Evolutionary conservation across 2,888 invertebrate genomes (phyloP).

Genomic region (Drosophila cognata): DNA sequence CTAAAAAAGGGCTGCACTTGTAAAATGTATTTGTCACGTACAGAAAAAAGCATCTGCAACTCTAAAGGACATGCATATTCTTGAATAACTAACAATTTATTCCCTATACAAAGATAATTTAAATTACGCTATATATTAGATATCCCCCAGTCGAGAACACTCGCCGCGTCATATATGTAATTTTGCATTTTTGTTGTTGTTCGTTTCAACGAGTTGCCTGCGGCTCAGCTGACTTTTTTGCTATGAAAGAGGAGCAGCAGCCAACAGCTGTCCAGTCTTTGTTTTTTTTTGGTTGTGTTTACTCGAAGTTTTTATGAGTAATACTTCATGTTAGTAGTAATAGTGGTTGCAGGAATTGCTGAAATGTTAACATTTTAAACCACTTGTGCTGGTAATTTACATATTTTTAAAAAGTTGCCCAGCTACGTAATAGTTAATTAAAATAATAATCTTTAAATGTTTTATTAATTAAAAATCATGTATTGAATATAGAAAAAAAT

Average conservation of each 20-base stretch:
- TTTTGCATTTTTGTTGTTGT: constrained; percentile 9
- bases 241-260: constrained; percentile 21
- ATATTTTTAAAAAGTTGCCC: not conserved
- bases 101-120: not conserved
- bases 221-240: constrained; percentile 32
- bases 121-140: not conserved
- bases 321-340: not conserved
- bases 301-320: constrained; percentile 13
- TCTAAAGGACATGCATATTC: too few relatives aligned
- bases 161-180: not conserved
- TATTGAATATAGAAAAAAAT: not conserved
- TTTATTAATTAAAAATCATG: not conserved
- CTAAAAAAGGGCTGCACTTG: not conserved
- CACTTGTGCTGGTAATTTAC: constrained; percentile 1
- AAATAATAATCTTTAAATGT: not conserved
- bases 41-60: not conserved
- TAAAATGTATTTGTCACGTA: not conserved
- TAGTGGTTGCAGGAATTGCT: not conserved
- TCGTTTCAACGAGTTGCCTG: constrained; percentile 46
- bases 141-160: constrained; percentile 1
- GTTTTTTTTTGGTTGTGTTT: constrained; percentile 1
- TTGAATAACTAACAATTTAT: not conserved
- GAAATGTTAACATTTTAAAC: not conserved
- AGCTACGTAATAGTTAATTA: not conserved
- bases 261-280: constrained; percentile 50